Evolutionary conservation across 1,140 invertebrate species (phyloP), one percentile per base, ranked within the genome.

Genomic region (Trichonephila clavipes): DNA sequence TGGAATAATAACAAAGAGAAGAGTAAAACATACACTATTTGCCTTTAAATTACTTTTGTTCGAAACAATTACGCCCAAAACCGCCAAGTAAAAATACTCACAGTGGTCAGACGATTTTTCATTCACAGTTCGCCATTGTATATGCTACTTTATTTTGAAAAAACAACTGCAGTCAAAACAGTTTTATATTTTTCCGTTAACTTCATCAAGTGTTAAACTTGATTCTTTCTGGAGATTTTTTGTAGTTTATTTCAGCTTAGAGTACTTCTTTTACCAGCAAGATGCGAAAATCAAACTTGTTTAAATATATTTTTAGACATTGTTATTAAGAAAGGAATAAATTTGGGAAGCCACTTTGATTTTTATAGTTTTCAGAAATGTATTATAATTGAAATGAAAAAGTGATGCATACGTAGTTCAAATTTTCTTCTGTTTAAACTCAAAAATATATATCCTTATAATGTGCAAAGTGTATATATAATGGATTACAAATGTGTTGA

Each of bases 31-130:
- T 88, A 87, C 19, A 66, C 16, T 88, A 88, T 88, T 88, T 88
- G 86, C 86, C 34, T 64, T 64, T 88, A 88, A 88, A 88, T 62
- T 88, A 88, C 86, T 88, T 88, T 64, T 66, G 59, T 64, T 64
- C 18, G 62, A 88, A 88, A 88, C 86, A 88, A 88, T 88, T 88
- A 66, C 62, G 86, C 59, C 64, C 21, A 19, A 19, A 64, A 61
- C 62, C 44, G 86, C 40, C 34, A 58, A 88, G 34, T 19, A 88
- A 88, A 87, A 64, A 64, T 28, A 51, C 51, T 0, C 86, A 66
- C 34, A 88, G 86, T 40, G 61, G 86, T 58, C 34, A 28, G 86
- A 34, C 64, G 86, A 88, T 88, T 88, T 88, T 88, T 66, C 86
- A 88, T 88, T 88, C 51, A 12, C 19, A 40, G 34, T 44, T 66